Percentiles rank a stretch among this genome's conserved stretches.
Evolutionary conservation across 2,888 invertebrate genomes (phyloP).

Genomic region (Malthinus seriepunctatus): DNA sequence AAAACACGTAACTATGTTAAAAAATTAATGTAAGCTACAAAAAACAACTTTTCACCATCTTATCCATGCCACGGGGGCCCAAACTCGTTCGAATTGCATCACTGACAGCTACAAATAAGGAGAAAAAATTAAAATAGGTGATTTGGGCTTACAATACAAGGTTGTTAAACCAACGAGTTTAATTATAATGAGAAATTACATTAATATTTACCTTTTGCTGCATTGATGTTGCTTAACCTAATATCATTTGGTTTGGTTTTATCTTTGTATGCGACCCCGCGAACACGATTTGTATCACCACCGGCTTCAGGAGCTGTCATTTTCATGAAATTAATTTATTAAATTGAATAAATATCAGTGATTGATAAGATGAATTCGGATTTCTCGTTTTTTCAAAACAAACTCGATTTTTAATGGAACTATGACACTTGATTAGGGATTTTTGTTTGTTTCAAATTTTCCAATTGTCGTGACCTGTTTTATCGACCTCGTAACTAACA

Average conservation of each 20-base stretch:
- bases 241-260: slow-evolving; percentile 95
- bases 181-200: neutral
- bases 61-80: slow-evolving; percentile 99
- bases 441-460: too few relatives aligned
- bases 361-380: neutral
- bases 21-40: neutral
- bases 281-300: slow-evolving; percentile 54
- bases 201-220: slow-evolving; percentile 84
- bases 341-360: neutral
- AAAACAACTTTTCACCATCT: slow-evolving; percentile 75
- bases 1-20: slow-evolving; percentile 38
- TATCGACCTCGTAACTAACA: too few relatives aligned
- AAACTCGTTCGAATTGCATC: slow-evolving; percentile 98
- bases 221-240: slow-evolving; percentile 92
- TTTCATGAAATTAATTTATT: slow-evolving; percentile 32
- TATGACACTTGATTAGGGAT: too few relatives aligned
- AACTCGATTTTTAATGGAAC: too few relatives aligned
- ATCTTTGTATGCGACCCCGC: slow-evolving; percentile 75
- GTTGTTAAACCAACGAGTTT: neutral
- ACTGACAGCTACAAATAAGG: slow-evolving; percentile 80
- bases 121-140: slow-evolving; percentile 12
- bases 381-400: neutral
- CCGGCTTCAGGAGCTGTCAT: slow-evolving; percentile 55
- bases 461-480: too few relatives aligned
- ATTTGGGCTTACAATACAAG: neutral